These are phyloP conservation scores for Phymatocera aterrima DNA, from an alignment of 2,888 invertebrate genomes.

Conservation along the genomic window DNA sequence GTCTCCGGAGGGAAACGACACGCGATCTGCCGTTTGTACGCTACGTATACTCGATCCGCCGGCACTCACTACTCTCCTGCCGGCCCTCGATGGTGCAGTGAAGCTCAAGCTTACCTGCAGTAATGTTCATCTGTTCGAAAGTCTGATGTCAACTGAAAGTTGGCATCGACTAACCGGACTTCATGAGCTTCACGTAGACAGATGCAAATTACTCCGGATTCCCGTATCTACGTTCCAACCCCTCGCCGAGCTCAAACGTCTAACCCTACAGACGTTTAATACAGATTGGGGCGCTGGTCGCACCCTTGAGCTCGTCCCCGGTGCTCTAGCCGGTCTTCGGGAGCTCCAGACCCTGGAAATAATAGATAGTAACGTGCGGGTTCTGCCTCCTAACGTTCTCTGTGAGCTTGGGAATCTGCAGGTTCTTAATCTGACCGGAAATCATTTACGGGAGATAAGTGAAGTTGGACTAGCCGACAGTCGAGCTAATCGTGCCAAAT, in stretches of 20 bases:
- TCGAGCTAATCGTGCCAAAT: slow-evolving; percentile 74
- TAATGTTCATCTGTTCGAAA: slow-evolving; percentile 87
- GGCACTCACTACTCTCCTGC: slow-evolving; percentile 75
- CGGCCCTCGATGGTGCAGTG: slow-evolving; percentile 82
- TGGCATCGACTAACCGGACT: slow-evolving; percentile 85
- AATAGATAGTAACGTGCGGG: slow-evolving; percentile 89
- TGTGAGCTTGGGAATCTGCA: slow-evolving; percentile 88
- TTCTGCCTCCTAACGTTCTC: slow-evolving; percentile 87
- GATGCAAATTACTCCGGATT: slow-evolving; percentile 88
- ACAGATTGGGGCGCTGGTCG: slow-evolving; percentile 86
- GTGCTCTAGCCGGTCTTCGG: slow-evolving; percentile 85
- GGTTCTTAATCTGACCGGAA: slow-evolving; percentile 89
- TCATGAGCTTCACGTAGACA: slow-evolving; percentile 84
- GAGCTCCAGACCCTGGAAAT: slow-evolving; percentile 89
- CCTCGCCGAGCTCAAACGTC: slow-evolving; percentile 85
- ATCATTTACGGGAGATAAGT: slow-evolving; percentile 87
- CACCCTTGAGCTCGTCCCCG: slow-evolving; percentile 84
- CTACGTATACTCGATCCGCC: slow-evolving; percentile 75
- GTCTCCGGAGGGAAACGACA: slow-evolving; percentile 77
- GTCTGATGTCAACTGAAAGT: slow-evolving; percentile 83
- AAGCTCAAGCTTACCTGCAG: slow-evolving; percentile 87
- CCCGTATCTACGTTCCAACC: slow-evolving; percentile 89
- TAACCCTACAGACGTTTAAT: slow-evolving; percentile 88
- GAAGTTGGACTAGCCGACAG: slow-evolving; percentile 82
- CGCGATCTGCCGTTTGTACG: slow-evolving; percentile 77